phyloP scores from a whole-genome alignment of 2,797 vertebrate species.

The Synaphobranchus kaupii region DNA sequence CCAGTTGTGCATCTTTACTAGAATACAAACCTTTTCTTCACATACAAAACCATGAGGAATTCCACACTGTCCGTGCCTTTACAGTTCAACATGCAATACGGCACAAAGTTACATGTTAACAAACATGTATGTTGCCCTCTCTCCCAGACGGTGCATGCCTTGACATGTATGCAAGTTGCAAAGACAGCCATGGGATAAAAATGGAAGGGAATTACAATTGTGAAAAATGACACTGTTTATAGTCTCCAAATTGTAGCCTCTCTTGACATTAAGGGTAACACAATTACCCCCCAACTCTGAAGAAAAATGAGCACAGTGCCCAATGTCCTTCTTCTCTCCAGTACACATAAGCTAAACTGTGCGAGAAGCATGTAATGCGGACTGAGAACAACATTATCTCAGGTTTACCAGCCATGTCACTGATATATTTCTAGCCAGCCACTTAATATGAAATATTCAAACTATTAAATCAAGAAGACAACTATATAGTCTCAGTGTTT shows the following conservation, averaged over 20 bases:
- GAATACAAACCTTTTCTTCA: background rate
- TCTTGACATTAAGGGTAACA: background rate
- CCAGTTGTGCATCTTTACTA: background rate
- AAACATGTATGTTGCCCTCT: background rate
- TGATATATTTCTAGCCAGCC: background rate
- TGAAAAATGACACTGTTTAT: background rate
- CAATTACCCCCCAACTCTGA: background rate
- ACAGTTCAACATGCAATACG: conserved; percentile 25
- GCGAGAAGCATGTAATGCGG: background rate
- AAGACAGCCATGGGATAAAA: background rate
- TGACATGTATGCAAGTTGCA: background rate
- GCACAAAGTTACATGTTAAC: background rate
- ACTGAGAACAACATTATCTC: background rate
- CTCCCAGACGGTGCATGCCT: background rate
- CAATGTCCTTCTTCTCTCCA: background rate
- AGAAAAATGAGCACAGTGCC: background rate
- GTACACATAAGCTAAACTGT: background rate
- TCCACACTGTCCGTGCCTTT: conserved; percentile 66
- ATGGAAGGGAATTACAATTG: background rate
- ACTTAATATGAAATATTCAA: background rate
- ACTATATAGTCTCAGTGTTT: conserved; percentile 31
- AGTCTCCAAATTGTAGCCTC: background rate
- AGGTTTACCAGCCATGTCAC: conserved; percentile 6
- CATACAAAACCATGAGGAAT: conserved; percentile 25
- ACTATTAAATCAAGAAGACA: conserved; percentile 38